Base-by-base conservation (phyloP, 2,888 invertebrate genomes). In the Ommatoiulus sabulosus region DNA sequence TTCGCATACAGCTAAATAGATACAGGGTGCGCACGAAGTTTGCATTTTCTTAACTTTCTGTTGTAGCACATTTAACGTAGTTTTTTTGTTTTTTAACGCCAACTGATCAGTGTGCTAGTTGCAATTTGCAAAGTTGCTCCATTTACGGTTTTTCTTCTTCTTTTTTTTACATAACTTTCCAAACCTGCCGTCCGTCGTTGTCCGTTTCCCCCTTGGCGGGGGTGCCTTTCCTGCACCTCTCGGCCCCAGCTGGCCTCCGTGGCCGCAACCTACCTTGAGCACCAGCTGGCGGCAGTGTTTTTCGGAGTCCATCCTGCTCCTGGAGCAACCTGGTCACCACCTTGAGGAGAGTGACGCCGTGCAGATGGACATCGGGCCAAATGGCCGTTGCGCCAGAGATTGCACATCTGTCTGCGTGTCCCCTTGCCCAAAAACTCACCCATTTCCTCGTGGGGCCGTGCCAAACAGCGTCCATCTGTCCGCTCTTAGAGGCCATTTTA, bases 231-330 rank as follows among this genome's bases (percentile, higher is more conserved):
- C 52, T 52, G 52, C 52, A 52, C 52, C 52, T 52, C 15, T 52
- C 52, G 52, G 52, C 52, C 52, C 52, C 52, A 52, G 52, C 52
- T 52, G 52, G 52, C 52, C 52, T 52, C 52, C 52, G 52, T 52
- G 52, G 15, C 52, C 52, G 15, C 52, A 52, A 15, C 52, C 52
- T 52, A 52, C 52, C 52, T 52, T 52, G 52, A 52, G 52, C 52
- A 52, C 52, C 52, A 52, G 52, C 52, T 52, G 52, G 52, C 15
- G 52, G 52, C 52, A 52, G 52, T 46, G 52, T 12, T 52, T 52
- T 52, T 7, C 52, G 52, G 52, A 7, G 4, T 4, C 46, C 46
- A 46, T 46, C 46, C 46, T 46, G 46, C 46, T 46, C 46, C 46
- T 46, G 46, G 15, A 12, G 10, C 52, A 52, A 52, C 52, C 52